These are phyloP conservation scores for Psylliodes chrysocephalus DNA, from an alignment of 2,888 invertebrate species.

Conservation along the genomic window DNA sequence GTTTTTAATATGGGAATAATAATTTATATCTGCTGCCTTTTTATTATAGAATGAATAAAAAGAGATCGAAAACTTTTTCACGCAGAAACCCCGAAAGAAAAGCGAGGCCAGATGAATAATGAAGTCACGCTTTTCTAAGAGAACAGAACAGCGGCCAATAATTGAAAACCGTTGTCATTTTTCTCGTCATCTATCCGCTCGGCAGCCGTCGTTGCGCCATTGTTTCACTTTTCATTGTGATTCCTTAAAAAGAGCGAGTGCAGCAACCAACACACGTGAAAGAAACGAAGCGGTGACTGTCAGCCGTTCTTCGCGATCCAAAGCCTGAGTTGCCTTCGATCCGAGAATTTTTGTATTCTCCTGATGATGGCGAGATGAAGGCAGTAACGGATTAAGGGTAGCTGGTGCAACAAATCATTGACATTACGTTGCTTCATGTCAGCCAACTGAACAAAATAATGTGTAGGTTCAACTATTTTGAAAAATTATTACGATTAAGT, in stretches of 20 bases:
- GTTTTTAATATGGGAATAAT: no score
- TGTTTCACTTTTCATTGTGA: conserved; percentile 35
- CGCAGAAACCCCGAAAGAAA: not conserved
- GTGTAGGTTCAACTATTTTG: no score
- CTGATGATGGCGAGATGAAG: conserved; percentile 2
- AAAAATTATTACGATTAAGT: no score
- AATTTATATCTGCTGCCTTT: no score
- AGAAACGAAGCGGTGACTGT: conserved; percentile 26
- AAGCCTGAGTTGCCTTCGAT: conserved; percentile 15
- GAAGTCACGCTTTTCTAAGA: not conserved
- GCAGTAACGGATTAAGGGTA: not conserved
- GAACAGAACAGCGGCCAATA: conserved; percentile 12
- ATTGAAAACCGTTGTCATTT: conserved; percentile 27
- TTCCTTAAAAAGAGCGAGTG: conserved; percentile 36
- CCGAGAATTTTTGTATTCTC: conserved; percentile 26
- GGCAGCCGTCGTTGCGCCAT: conserved; percentile 29
- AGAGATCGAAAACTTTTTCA: no score
- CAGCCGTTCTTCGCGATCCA: conserved; percentile 25
- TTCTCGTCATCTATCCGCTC: conserved; percentile 15
- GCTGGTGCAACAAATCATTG: no score
- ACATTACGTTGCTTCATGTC: no score
- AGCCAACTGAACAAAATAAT: no score
- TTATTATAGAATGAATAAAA: no score
- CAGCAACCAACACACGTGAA: conserved; percentile 26
- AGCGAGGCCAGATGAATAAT: not conserved